phyloP scores from a whole-genome alignment of 2,113 vertebrate species.

The Microtus oregoni region DNA sequence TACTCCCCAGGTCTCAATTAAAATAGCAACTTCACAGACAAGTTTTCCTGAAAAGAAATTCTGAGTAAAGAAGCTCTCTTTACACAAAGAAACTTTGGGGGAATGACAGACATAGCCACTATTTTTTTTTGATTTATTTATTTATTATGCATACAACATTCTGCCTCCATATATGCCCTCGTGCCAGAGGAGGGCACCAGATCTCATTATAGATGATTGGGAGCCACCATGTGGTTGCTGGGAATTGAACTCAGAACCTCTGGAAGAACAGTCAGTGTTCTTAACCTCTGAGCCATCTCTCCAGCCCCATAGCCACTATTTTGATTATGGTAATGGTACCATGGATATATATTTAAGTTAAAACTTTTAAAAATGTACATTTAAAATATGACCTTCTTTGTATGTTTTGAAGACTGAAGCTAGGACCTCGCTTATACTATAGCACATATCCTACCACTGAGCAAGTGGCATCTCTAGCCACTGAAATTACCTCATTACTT shows the following conservation, averaged over 20 bases:
- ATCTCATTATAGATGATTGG: too few relatives aligned
- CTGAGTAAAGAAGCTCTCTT: not conserved
- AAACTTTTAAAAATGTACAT: slow-evolving; percentile 24
- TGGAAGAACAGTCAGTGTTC: too few relatives aligned
- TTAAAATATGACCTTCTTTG: slow-evolving; percentile 28
- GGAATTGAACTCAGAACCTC: too few relatives aligned
- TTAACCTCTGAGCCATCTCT: too few relatives aligned
- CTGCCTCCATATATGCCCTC: too few relatives aligned
- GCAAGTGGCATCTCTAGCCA: not conserved
- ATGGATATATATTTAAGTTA: not conserved
- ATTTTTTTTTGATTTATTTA: too few relatives aligned
- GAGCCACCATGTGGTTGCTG: too few relatives aligned
- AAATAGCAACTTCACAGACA: slow-evolving; percentile 38
- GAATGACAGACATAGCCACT: slow-evolving; percentile 7
- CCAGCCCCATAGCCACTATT: slow-evolving; percentile 22
- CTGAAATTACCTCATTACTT: slow-evolving; percentile 50
- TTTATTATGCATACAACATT: too few relatives aligned
- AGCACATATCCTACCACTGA: not conserved
- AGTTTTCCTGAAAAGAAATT: slow-evolving; percentile 48
- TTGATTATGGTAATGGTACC: slow-evolving; percentile 41
- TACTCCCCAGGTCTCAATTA: not conserved
- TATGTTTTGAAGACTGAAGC: not conserved
- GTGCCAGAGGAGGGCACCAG: too few relatives aligned
- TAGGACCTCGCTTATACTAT: not conserved
- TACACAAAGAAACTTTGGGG: not conserved